These are phyloP conservation scores for Helicoverpa assulta DNA, from an alignment of 2,888 invertebrate genomes.

Conservation along the genomic window DNA sequence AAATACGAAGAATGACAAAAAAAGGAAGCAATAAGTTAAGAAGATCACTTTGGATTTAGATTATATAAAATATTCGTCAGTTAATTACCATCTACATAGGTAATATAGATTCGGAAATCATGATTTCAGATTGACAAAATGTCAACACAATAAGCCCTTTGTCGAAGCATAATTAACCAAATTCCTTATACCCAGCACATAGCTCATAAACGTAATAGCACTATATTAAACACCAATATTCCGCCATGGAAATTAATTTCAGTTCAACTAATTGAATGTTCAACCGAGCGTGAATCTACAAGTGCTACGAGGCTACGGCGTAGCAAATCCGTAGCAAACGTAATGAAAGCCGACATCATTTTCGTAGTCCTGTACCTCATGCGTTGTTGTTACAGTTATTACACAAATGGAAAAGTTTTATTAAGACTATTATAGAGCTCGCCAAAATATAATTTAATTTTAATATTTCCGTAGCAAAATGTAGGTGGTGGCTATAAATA, in stretches of 20 bases:
- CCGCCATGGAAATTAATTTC: conserved; percentile 54
- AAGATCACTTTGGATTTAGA: too few relatives aligned
- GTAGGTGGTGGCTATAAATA: conserved; percentile 5
- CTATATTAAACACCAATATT: conserved; percentile 57
- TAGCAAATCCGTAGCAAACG: conserved; percentile 60
- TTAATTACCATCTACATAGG: too few relatives aligned
- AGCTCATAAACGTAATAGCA: conserved; percentile 36
- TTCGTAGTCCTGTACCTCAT: conserved; percentile 30
- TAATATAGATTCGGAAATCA: too few relatives aligned
- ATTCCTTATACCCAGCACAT: conserved; percentile 9
- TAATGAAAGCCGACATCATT: conserved; percentile 34
- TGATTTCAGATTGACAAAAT: too few relatives aligned
- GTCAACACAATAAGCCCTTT: conserved; percentile 2
- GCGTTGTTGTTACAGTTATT: conserved; percentile 25
- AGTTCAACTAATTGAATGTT: conserved; percentile 60
- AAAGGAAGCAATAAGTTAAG: too few relatives aligned
- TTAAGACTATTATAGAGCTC: conserved; percentile 28
- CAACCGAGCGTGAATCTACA: conserved; percentile 56
- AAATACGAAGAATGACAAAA: too few relatives aligned
- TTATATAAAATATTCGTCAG: too few relatives aligned
- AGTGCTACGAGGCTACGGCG: conserved; percentile 68
- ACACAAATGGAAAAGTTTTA: conserved; percentile 33
- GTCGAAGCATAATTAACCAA: conserved; percentile 8
- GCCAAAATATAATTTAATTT: conserved; percentile 14
- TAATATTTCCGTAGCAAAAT: conserved; percentile 7